phyloP scores from a whole-genome alignment of 2,113 vertebrate genomes.

The Turdus rufiventris region DNA sequence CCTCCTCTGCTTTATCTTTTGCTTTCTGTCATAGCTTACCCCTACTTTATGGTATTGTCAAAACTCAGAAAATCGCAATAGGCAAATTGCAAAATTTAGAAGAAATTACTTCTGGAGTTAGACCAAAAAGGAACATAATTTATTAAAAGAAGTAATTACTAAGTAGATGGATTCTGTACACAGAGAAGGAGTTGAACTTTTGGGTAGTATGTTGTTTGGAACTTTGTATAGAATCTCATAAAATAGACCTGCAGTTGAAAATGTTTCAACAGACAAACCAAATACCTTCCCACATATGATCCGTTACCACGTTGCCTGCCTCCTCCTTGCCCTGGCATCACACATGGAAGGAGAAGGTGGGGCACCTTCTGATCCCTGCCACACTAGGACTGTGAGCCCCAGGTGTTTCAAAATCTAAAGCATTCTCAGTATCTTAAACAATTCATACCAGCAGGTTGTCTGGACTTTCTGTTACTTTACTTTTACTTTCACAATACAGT shows the following conservation, averaged over 20 bases:
- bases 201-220: background rate
- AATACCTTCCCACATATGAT: fast-evolving
- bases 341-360: background rate
- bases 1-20: background rate
- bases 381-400: background rate
- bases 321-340: background rate
- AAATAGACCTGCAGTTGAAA: background rate
- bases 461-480: background rate
- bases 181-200: background rate
- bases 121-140: background rate
- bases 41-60: background rate
- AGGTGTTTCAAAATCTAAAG: background rate
- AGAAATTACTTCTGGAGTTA: background rate
- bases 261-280: background rate
- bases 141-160: background rate
- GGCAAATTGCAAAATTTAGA: background rate
- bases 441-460: background rate
- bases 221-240: background rate
- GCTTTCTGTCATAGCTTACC: background rate
- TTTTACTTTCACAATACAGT: background rate
- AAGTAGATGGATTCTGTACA: background rate
- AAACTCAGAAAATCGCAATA: background rate
- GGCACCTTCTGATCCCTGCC: background rate
- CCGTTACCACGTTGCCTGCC: fast-evolving
- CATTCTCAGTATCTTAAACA: background rate